phyloP scores from a whole-genome alignment of 2,888 invertebrate genomes.

The Amphipyra berbera region DNA sequence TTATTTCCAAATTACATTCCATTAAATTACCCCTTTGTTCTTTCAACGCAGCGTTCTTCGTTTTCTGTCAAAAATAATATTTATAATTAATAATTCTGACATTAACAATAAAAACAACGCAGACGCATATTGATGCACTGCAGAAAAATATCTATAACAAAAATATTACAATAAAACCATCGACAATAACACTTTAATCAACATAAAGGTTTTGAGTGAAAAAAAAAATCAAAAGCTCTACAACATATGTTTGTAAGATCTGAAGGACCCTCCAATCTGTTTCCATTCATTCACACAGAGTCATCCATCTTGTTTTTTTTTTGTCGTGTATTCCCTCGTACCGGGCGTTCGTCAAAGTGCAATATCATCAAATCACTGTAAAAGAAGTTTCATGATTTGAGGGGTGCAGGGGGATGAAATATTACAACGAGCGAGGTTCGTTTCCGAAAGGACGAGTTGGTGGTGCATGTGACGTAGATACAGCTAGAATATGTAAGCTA shows the following conservation, averaged over 20 bases:
- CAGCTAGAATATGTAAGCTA: constrained; percentile 49
- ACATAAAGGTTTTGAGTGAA: constrained; percentile 66
- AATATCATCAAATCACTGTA: constrained; percentile 89
- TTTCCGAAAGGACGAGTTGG: constrained; percentile 74
- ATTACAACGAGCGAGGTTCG: constrained; percentile 85
- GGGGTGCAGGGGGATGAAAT: constrained; percentile 82
- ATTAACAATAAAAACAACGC: constrained; percentile 7
- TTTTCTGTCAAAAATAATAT: constrained; percentile 15
- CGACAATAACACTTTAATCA: constrained; percentile 70
- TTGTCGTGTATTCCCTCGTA: constrained; percentile 66
- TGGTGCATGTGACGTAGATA: constrained; percentile 51
- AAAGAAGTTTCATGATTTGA: constrained; percentile 88
- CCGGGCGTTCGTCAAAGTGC: constrained; percentile 84
- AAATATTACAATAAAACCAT: constrained; percentile 34
- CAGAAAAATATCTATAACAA: constrained; percentile 15
- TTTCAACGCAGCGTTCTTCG: neutral
- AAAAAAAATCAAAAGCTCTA: constrained; percentile 33
- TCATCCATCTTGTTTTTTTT: constrained; percentile 84
- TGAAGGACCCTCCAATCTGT: constrained; percentile 59
- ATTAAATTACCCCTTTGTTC: neutral
- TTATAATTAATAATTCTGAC: constrained; percentile 11
- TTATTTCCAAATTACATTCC: neutral
- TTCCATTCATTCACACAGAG: constrained; percentile 62
- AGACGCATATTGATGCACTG: neutral
- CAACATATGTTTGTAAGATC: constrained; percentile 49